Base-by-base conservation (phyloP, 2,797 vertebrate genomes). In the Octomys mimax region DNA sequence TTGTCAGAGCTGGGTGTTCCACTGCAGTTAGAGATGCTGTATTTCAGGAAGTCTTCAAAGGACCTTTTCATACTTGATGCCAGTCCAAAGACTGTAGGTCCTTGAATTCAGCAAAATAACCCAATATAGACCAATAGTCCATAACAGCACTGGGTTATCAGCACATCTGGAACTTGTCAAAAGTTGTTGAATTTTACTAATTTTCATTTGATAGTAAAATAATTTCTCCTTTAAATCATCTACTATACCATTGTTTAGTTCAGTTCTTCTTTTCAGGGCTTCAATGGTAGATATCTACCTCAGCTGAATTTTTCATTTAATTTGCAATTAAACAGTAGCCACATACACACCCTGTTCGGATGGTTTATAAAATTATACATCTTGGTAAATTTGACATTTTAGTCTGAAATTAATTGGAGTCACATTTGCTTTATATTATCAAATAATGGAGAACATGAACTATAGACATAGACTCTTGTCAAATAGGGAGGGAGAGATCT, bases 391-490 rank as follows among this genome's bases (percentile, higher is more conserved):
- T 57, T 59, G 19, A 46, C 42, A 33, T 94, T 92, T 96, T 19
- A 46, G 7, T 49, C 46, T 77, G 22, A 84, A 81, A 87, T 81
- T 81, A 81, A 61, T 89, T 95, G 93, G 26, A 78, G 84, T 85
- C 82, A 66, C 7, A 59, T 73, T 80, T 83, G 77, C 12, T 13
- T n/a, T 39, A 1, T 31, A n/a, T 36, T 80, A 19, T 13, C 36
- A 81, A 70, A 31, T 42, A 24, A n/a, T 92, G 28, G 21, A 89
- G 13, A 36, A 2, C 9, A 10, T n/a, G 77, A 82, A 11, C 33
- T 79, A 26, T 1, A 61, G 83, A 89, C 5, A 71, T 13, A 7
- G 3, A 52, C 26, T 77, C 14, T 33, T 85, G 9, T 85, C 49
- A 46, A 33, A 2, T 61, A 10, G 9, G 52, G 8, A 80, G 31